These are phyloP conservation scores for Alosa alosa DNA, from an alignment of 2,113 vertebrate genomes.

Conservation along the genomic window DNA sequence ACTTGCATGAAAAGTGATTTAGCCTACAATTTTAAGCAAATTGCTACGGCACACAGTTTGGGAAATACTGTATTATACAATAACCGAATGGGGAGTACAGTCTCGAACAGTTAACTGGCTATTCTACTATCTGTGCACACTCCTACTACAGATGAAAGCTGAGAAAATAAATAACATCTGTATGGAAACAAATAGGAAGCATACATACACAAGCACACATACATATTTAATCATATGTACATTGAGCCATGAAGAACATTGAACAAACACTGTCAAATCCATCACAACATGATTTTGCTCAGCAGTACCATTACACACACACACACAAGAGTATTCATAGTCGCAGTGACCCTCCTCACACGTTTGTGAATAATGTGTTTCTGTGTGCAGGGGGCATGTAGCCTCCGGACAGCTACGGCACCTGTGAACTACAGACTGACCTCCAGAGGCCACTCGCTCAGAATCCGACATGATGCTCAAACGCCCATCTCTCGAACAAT, in stretches of 20 bases:
- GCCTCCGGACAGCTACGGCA: neutral
- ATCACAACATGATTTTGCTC: neutral
- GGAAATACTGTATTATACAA: no score
- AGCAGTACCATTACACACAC: neutral
- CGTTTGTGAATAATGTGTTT: neutral
- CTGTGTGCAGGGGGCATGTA: neutral
- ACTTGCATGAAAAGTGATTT: no score
- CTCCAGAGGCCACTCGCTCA: neutral
- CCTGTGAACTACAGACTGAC: neutral
- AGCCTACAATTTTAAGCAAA: no score
- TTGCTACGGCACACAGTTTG: no score
- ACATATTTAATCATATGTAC: neutral
- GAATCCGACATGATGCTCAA: neutral
- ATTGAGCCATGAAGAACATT: neutral
- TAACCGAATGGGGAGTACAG: no score
- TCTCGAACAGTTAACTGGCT: no score
- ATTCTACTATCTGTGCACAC: no score
- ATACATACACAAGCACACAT: neutral
- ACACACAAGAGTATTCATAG: neutral
- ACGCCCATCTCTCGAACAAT: slow-evolving; percentile 38
- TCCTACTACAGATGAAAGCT: neutral
- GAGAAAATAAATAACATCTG: neutral
- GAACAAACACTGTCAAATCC: neutral
- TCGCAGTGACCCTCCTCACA: neutral
- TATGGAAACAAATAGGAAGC: neutral